Conservation (phyloP, 2,797 vertebrate genomes). For the Carcharodon carcharias region DNA sequence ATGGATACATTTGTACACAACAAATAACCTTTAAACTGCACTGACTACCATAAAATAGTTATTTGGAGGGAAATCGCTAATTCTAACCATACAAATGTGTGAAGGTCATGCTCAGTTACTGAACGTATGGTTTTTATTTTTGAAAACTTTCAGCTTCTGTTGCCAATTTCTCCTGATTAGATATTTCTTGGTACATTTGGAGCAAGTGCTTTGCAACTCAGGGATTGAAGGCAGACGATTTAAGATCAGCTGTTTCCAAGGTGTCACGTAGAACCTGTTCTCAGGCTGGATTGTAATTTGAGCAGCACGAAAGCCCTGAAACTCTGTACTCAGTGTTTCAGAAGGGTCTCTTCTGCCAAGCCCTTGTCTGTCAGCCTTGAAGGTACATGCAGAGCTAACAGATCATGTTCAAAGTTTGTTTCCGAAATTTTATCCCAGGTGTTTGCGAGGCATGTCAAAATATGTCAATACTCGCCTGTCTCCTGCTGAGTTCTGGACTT, state of each 20-base stretch:
- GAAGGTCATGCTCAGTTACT: too few relatives aligned
- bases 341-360: not conserved
- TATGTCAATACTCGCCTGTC: not conserved
- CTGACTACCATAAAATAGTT: not conserved
- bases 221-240: not conserved
- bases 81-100: not conserved
- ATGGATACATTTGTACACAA: not conserved
- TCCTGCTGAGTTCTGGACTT: not conserved
- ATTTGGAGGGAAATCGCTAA: not conserved
- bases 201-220: not conserved
- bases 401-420: not conserved
- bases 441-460: conserved; percentile 11
- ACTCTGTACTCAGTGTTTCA: not conserved
- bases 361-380: not conserved
- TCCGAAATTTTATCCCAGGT: conserved; percentile 17
- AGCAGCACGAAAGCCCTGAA: not conserved
- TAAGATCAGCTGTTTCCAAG: not conserved
- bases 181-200: not conserved
- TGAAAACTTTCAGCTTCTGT: not conserved
- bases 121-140: conserved; percentile 21
- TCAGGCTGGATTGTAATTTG: not conserved
- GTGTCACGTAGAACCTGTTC: not conserved
- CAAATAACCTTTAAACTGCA: conserved; percentile 3
- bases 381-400: not conserved
- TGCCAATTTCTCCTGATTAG: conserved; percentile 5